These are phyloP conservation scores for Gila orcuttii DNA, from an alignment of 2,113 vertebrate species.

Conservation along the genomic window DNA sequence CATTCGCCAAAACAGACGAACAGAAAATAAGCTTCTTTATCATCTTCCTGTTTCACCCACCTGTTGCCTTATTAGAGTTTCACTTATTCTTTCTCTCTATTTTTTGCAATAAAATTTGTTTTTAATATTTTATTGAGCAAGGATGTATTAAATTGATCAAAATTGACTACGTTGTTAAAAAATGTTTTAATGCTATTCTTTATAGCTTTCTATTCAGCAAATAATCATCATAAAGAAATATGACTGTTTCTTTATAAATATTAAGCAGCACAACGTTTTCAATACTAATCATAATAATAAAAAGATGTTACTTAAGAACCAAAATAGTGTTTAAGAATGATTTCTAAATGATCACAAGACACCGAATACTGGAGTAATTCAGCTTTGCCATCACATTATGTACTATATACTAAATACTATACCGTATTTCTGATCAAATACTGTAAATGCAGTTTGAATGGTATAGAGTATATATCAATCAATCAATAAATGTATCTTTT, in stretches of 20 bases:
- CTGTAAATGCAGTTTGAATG: no score
- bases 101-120: background rate
- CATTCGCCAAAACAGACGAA: conserved; percentile 65
- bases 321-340: background rate
- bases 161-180: background rate
- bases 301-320: background rate
- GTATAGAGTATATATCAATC: no score
- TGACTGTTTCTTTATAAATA: background rate
- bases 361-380: background rate
- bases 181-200: no score
- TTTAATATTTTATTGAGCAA: background rate
- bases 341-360: background rate
- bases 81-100: background rate
- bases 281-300: no score
- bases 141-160: background rate
- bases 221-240: no score
- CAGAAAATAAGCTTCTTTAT: conserved; percentile 53
- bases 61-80: conserved; percentile 39
- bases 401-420: no score
- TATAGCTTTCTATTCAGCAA: no score
- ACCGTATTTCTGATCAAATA: no score
- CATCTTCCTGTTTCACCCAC: conserved; percentile 48
- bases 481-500: no score
- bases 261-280: background rate
- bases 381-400: background rate